Evolutionary conservation across 2,113 vertebrate genomes (phyloP).

Genomic region (Dermatemys mawii): DNA sequence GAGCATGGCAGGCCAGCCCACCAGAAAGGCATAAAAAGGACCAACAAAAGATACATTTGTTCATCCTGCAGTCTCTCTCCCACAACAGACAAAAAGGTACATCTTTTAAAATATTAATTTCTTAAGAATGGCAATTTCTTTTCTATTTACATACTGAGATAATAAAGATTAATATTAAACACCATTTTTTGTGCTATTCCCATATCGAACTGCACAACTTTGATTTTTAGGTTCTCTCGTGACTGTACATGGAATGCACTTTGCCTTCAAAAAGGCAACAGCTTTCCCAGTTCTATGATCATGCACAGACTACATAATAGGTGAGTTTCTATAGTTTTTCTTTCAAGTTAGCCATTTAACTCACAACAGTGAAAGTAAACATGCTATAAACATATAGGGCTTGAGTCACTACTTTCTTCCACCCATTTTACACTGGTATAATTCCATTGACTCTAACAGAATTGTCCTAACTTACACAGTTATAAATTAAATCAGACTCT

Average conservation of each 20-base stretch:
- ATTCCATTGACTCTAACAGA: background rate
- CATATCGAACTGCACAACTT: background rate
- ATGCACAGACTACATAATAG: background rate
- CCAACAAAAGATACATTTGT: background rate
- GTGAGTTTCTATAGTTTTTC: background rate
- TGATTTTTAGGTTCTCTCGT: background rate
- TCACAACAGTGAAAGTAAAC: background rate
- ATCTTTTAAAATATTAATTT: background rate
- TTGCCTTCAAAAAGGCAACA: background rate
- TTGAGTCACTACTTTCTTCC: background rate
- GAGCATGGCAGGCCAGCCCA: background rate
- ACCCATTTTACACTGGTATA: background rate
- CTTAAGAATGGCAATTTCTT: background rate
- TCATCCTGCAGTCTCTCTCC: background rate
- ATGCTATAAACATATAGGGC: background rate
- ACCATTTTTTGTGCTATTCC: background rate
- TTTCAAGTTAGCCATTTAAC: background rate
- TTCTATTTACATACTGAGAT: background rate
- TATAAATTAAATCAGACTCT: background rate
- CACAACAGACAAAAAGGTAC: background rate
- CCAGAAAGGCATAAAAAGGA: background rate
- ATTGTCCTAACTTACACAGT: background rate
- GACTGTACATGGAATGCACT: background rate
- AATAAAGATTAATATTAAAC: background rate
- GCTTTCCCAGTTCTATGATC: background rate